These are phyloP conservation scores for Phorcus lineatus DNA, from an alignment of 2,888 invertebrate genomes.

Conservation along the genomic window DNA sequence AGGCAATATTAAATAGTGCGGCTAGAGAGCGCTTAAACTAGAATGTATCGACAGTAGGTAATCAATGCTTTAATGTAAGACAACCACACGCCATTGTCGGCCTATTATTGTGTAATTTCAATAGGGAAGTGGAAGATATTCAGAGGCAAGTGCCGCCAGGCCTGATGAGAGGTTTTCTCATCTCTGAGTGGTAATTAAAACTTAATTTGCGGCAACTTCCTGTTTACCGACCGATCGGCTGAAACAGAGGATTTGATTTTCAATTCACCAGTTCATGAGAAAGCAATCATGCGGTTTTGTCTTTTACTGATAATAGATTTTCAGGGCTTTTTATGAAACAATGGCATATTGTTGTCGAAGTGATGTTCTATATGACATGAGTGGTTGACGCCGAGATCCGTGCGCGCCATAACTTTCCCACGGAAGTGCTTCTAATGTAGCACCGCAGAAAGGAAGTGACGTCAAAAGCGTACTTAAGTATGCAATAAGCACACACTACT, in stretches of 20 bases:
- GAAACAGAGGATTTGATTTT: conserved; percentile 12
- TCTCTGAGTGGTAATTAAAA: conserved; percentile 30
- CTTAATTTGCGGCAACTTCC: conserved; percentile 28
- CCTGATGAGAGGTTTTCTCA: background rate
- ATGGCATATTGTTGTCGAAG: background rate
- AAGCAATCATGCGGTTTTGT: conserved; percentile 23
- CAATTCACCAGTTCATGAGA: conserved; percentile 24
- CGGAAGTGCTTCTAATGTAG: conserved; percentile 23
- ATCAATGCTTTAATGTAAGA: conserved; percentile 28
- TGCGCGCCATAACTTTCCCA: background rate
- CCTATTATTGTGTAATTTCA: conserved; percentile 10
- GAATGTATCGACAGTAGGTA: conserved; percentile 26
- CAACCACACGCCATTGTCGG: conserved; percentile 19
- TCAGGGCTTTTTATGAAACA: background rate
- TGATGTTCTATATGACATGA: background rate
- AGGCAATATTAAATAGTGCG: conserved; percentile 25
- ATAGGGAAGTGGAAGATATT: background rate
- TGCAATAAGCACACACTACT: background rate
- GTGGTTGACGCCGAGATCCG: background rate
- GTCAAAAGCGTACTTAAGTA: conserved; percentile 20
- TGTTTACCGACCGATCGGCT: conserved; percentile 5
- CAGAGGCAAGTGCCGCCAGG: background rate
- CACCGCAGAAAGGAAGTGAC: conserved; percentile 20
- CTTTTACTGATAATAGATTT: conserved; percentile 20
- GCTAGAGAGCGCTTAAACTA: background rate